These are phyloP conservation scores for Onychorhynchus coronatus DNA, from an alignment of 2,113 vertebrate genomes.

Conservation along the genomic window DNA sequence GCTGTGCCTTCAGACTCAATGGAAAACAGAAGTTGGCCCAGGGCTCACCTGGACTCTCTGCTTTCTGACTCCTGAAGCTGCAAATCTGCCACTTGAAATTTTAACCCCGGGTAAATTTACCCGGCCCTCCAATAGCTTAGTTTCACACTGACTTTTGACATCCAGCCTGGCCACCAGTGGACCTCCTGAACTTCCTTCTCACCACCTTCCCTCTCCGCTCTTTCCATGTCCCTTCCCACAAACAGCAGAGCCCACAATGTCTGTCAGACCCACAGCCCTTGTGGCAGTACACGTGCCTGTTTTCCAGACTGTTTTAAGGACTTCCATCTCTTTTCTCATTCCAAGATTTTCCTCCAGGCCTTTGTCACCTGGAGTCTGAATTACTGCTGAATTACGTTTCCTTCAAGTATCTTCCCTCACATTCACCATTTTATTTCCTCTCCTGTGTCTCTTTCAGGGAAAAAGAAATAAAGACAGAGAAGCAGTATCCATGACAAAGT, in stretches of 20 bases:
- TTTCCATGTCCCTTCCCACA: background rate
- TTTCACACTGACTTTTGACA: background rate
- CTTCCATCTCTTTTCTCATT: background rate
- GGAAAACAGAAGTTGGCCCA: background rate
- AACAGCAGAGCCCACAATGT: background rate
- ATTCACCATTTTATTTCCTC: background rate
- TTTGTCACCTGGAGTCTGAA: background rate
- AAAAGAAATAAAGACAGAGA: background rate
- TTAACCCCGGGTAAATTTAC: background rate
- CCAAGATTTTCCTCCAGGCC: background rate
- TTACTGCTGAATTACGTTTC: background rate
- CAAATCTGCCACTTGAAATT: background rate
- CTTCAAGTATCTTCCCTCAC: background rate
- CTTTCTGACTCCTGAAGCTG: background rate
- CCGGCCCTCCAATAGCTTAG: background rate
- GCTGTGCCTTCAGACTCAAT: background rate
- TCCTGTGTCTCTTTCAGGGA: background rate
- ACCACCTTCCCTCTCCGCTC: background rate
- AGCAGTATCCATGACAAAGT: background rate
- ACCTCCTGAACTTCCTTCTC: background rate
- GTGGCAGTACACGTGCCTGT: rapidly evolving
- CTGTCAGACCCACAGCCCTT: background rate
- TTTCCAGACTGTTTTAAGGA: background rate
- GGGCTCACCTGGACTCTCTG: background rate
- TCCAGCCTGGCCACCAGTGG: background rate